These are phyloP conservation scores for Platysteira castanea DNA, from an alignment of 2,113 vertebrate species.

Conservation along the genomic window DNA sequence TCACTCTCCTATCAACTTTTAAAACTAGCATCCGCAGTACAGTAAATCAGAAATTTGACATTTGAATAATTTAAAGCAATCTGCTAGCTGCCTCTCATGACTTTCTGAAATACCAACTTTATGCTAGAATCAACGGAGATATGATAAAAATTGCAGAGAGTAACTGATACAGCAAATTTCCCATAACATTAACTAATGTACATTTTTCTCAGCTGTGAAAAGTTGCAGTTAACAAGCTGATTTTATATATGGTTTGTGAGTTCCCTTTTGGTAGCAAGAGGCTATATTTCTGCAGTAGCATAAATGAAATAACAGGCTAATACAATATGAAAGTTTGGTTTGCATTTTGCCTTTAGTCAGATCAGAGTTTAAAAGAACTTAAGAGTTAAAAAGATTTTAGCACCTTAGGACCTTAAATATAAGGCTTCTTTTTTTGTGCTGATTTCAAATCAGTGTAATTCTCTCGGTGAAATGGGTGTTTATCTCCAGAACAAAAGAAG, in stretches of 20 bases:
- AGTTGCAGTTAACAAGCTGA: not conserved
- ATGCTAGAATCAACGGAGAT: not conserved
- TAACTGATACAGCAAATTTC: not conserved
- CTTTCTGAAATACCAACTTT: not conserved
- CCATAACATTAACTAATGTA: not conserved
- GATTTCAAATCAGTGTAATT: not conserved
- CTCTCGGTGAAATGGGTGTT: not conserved
- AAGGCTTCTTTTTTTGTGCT: not conserved
- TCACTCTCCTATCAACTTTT: not conserved
- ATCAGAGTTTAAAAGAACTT: not conserved
- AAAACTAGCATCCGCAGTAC: not conserved
- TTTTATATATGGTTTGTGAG: not conserved
- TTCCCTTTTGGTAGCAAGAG: not conserved
- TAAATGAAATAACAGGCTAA: not conserved
- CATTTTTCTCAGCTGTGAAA: not conserved
- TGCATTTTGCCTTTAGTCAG: not conserved
- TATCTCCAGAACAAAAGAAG: not conserved
- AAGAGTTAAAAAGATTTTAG: not conserved
- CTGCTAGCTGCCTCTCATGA: not conserved
- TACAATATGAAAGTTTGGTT: not conserved
- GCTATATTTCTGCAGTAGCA: not conserved
- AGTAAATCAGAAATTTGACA: not conserved
- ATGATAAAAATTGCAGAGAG: not conserved
- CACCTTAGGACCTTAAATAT: not conserved
- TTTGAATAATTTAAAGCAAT: not conserved